Base-by-base conservation (phyloP, 2,888 invertebrate species). In the Morpho achilles region DNA sequence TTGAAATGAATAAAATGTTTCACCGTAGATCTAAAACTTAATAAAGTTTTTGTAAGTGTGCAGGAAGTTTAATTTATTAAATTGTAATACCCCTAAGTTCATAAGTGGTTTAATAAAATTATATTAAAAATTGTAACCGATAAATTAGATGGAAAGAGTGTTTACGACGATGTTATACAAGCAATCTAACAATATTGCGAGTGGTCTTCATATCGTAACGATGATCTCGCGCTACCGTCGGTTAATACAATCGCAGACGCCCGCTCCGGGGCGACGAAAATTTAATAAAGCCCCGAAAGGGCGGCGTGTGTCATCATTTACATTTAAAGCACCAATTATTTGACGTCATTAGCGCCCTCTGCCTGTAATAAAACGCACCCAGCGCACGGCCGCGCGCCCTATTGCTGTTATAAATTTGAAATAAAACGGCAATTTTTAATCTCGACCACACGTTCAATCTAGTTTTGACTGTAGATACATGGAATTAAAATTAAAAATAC, bases 301-400 rank as follows among this genome's bases (percentile, higher is more conserved):
- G 72, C 72, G 74, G 79, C 80, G 80, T 87, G 84, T 87, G 82
- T 86, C 84, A 84, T 81, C 84, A 89, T 90, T 89, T 87, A 88
- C 90, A 90, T 90, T 85, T 88, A 89, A 89, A 90, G 89, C 82
- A 85, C 87, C 89, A 88, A 88, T 90, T 89, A 89, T 89, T 86
- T 84, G 87, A 86, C 76, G 84, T 88, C 89, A 89, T 90, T 89
- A 88, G 89, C 85, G 87, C 85, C 84, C 87, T 80, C 83, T 78
- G 82, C 69, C 72, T 76, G 79, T 82, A 71, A 87, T 89, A 87
- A 89, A 89, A 87, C 88, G 89, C 89, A 89, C 86, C 87, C 84
- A 87, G 80, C 84, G 82, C 82, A 77, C 79, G 72, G 67, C 65
- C 67, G 67, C 66, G 71, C 75, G 74, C 69, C 72, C 76, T 79